These are phyloP conservation scores for Hylaea fasciaria DNA, from an alignment of 2,888 invertebrate genomes.

Conservation along the genomic window DNA sequence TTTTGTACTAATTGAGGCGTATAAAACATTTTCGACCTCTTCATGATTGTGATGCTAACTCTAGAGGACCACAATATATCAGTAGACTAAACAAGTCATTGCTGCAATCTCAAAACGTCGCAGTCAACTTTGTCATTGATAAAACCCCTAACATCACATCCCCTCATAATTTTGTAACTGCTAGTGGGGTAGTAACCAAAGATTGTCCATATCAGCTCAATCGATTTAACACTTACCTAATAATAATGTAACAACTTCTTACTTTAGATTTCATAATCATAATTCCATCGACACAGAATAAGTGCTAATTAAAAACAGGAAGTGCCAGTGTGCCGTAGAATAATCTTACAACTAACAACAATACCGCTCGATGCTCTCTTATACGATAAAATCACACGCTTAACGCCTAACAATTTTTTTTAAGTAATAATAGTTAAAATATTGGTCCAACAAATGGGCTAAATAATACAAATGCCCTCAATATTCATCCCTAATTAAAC, in stretches of 20 bases:
- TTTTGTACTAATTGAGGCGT: slow-evolving; percentile 63
- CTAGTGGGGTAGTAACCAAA: slow-evolving; percentile 83
- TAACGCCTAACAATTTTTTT: slow-evolving; percentile 84
- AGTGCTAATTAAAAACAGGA: slow-evolving; percentile 85
- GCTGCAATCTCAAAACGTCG: slow-evolving; percentile 68
- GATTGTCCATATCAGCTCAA: slow-evolving; percentile 73
- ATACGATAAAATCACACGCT: slow-evolving; percentile 85
- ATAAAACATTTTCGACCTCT: slow-evolving; percentile 72
- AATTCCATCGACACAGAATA: slow-evolving; percentile 85
- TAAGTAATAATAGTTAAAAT: slow-evolving; percentile 85
- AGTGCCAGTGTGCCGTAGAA: slow-evolving; percentile 85
- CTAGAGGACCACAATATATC: slow-evolving; percentile 54
- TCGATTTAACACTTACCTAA: slow-evolving; percentile 85
- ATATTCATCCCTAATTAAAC: slow-evolving; percentile 85
- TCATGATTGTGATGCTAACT: slow-evolving; percentile 60
- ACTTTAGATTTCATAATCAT: slow-evolving; percentile 82
- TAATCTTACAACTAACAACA: slow-evolving; percentile 83
- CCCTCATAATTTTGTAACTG: slow-evolving; percentile 81
- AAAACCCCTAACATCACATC: slow-evolving; percentile 83
- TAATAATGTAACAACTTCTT: slow-evolving; percentile 85
- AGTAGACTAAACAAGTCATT: slow-evolving; percentile 56
- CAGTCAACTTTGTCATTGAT: slow-evolving; percentile 85
- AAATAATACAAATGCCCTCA: slow-evolving; percentile 85
- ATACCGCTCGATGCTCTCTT: slow-evolving; percentile 84
- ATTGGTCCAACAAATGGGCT: slow-evolving; percentile 86